Evolutionary conservation across 2,797 vertebrate genomes (phyloP).

Genomic region (Hyperoplus immaculatus): DNA sequence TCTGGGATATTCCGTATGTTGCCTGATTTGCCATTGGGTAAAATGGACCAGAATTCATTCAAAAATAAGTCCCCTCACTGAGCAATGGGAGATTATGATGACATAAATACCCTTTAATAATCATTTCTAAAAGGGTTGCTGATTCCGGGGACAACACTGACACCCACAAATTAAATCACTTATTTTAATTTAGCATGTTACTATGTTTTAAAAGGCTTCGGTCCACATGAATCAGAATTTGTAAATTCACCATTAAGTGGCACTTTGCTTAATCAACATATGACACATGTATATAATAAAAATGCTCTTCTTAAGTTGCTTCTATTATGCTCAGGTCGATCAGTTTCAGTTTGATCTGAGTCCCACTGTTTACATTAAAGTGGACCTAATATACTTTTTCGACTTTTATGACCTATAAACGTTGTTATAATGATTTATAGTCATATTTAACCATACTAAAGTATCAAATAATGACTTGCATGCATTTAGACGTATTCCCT

Average conservation of each 20-base stretch:
- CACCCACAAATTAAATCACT: constrained; percentile 59
- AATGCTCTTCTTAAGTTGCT: not conserved
- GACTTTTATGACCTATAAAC: too few species aligned
- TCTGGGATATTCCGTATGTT: constrained; percentile 54
- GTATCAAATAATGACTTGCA: too few species aligned
- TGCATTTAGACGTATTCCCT: too few species aligned
- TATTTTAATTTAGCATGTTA: constrained; percentile 49
- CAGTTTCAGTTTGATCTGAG: constrained; percentile 30
- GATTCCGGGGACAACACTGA: constrained; percentile 32
- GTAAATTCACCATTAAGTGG: constrained; percentile 9
- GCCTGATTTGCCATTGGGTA: constrained; percentile 37
- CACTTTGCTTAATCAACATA: constrained; percentile 12
- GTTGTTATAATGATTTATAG: too few species aligned
- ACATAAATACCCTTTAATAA: constrained; percentile 54
- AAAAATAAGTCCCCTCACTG: constrained; percentile 35
- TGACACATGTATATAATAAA: not conserved
- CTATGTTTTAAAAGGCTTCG: constrained; percentile 27
- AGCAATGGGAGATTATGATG: constrained; percentile 31
- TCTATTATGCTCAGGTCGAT: constrained; percentile 2
- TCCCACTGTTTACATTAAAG: constrained; percentile 51
- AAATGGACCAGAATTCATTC: constrained; percentile 44
- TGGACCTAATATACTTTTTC: not conserved
- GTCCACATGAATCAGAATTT: constrained; percentile 21
- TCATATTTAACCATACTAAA: too few species aligned
- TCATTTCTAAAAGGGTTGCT: constrained; percentile 30